phyloP scores from a whole-genome alignment of 2,888 invertebrate genomes.

The Trichopria drosophilae region DNA sequence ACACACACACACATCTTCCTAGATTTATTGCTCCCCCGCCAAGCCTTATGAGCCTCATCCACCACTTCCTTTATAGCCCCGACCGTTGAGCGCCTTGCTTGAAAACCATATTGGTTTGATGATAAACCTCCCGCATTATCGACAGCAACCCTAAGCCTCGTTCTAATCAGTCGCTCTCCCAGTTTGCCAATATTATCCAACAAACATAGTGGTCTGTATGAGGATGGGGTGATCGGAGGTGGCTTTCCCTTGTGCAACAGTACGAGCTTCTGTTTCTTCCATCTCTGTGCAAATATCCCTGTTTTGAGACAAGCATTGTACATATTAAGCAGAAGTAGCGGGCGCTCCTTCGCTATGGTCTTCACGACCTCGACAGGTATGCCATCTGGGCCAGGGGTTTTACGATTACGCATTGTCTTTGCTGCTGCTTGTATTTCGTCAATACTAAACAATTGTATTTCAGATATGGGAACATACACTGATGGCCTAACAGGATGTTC shows the following conservation, averaged over 20 bases:
- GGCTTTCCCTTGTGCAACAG: slow-evolving; percentile 3
- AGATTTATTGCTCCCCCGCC: not conserved
- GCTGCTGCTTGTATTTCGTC: not conserved
- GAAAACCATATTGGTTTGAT: too few species aligned
- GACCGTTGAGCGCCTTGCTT: not conserved
- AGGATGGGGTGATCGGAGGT: not conserved
- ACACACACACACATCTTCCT: too few species aligned
- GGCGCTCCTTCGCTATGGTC: not conserved
- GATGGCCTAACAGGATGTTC: not conserved
- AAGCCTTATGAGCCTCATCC: not conserved
- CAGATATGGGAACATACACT: not conserved
- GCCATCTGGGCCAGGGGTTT: not conserved
- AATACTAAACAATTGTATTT: not conserved
- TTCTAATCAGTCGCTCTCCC: slow-evolving; percentile 1
- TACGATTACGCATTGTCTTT: not conserved
- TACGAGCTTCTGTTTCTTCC: not conserved
- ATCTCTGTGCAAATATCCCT: slow-evolving; percentile 1
- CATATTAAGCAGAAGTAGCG: slow-evolving; percentile 1
- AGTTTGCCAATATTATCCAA: slow-evolving; percentile 1
- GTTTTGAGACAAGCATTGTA: too few species aligned
- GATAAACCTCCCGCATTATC: slow-evolving; percentile 1
- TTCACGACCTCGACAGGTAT: not conserved
- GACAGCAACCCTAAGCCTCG: not conserved
- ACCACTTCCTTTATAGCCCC: not conserved
- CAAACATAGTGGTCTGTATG: too few species aligned